Percentiles rank a stretch among this genome's conserved stretches.
phyloP scores from a whole-genome alignment of 2,888 invertebrate species.

The Torymus texanus region DNA sequence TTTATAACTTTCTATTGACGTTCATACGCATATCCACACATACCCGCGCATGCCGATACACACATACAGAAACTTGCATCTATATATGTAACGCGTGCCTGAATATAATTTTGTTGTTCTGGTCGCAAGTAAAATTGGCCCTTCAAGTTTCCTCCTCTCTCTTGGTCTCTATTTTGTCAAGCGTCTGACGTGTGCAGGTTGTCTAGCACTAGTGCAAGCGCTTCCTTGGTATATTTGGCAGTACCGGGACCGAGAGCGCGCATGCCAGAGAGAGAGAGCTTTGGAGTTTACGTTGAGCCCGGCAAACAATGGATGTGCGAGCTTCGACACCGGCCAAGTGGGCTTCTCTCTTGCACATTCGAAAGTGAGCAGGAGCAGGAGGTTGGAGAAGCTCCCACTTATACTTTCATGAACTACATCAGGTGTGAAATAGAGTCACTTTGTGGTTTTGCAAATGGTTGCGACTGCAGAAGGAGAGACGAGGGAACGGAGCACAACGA shows the following conservation, averaged over 20 bases:
- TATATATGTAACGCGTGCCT: neutral
- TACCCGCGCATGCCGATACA: too few species aligned
- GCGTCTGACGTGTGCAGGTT: slow-evolving; percentile 36
- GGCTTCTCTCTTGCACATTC: neutral
- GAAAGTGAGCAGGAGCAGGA: slow-evolving; percentile 12
- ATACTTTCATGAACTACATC: slow-evolving; percentile 54
- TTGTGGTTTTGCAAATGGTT: slow-evolving; percentile 47
- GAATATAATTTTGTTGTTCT: slow-evolving; percentile 20
- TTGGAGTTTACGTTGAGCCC: slow-evolving; percentile 25
- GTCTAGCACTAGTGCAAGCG: slow-evolving; percentile 34
- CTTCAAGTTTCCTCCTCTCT: neutral
- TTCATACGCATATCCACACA: too few species aligned
- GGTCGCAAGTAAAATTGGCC: slow-evolving; percentile 33
- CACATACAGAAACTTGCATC: neutral
- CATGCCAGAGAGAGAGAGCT: slow-evolving; percentile 13
- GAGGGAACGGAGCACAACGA: too few species aligned
- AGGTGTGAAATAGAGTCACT: slow-evolving; percentile 52
- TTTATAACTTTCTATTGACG: too few species aligned
- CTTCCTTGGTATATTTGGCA: slow-evolving; percentile 5
- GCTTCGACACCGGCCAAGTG: slow-evolving; percentile 38
- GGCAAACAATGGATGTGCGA: slow-evolving; percentile 49
- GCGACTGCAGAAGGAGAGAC: too few species aligned
- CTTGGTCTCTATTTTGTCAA: neutral
- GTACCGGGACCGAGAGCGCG: neutral
- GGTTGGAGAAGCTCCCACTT: slow-evolving; percentile 17